Evolutionary conservation across 2,888 invertebrate genomes (phyloP).

Genomic region (Diaprepes abbreviatus): DNA sequence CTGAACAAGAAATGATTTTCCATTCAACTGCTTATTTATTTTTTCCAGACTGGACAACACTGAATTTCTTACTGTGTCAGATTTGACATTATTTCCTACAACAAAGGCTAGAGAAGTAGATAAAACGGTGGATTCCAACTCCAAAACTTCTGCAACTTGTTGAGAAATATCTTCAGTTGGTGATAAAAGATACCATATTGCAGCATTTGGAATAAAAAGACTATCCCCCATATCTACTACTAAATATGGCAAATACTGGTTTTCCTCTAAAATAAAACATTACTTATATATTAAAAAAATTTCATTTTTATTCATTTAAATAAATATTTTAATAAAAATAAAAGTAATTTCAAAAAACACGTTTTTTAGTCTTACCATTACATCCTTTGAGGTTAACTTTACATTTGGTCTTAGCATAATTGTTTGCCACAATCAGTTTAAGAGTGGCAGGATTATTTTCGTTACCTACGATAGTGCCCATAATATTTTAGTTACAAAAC

Average conservation of each 20-base stretch:
- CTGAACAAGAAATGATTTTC: conserved; percentile 73
- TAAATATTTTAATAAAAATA: no score
- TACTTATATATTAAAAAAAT: no score
- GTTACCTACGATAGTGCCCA: conserved; percentile 65
- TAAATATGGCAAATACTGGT: conserved; percentile 76
- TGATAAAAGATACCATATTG: conserved; percentile 76
- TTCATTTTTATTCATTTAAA: no score
- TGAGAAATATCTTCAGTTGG: conserved; percentile 62
- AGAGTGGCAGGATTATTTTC: conserved; percentile 83
- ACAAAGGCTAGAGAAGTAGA: conserved; percentile 72
- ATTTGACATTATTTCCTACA: conserved; percentile 69
- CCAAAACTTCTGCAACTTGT: conserved; percentile 73
- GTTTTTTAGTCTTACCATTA: conserved; percentile 57
- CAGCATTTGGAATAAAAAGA: conserved; percentile 82
- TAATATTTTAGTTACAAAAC: not conserved
- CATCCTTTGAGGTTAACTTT: conserved; percentile 73
- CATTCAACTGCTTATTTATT: conserved; percentile 71
- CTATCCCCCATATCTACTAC: conserved; percentile 73
- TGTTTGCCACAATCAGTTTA: conserved; percentile 80
- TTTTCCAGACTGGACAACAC: conserved; percentile 72
- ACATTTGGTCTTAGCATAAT: conserved; percentile 74
- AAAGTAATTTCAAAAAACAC: not conserved
- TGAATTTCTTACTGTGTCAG: conserved; percentile 71
- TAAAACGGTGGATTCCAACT: conserved; percentile 76
- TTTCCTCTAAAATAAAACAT: conserved; percentile 71